Conservation (phyloP, 2,888 invertebrate genomes). For the Amphipyra tragopoginis region DNA sequence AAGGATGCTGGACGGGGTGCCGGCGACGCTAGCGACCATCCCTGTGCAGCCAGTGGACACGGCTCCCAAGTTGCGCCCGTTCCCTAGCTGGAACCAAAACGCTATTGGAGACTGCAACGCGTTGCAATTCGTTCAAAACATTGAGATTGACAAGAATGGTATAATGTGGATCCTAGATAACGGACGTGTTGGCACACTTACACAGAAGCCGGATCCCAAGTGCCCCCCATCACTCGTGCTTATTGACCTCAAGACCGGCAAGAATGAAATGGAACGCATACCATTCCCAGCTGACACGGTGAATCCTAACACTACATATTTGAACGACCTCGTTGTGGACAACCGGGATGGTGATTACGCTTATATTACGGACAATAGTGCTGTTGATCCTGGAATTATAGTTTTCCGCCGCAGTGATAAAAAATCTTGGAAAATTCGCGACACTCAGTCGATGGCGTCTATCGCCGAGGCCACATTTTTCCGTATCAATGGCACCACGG, state of each 20-base stretch:
- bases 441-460: conserved; percentile 91
- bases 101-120: conserved; percentile 91
- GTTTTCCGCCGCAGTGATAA: conserved; percentile 92
- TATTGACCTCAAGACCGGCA: conserved; percentile 91
- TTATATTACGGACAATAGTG: conserved; percentile 93
- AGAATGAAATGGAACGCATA: conserved; percentile 89
- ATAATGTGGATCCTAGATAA: conserved; percentile 93
- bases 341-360: conserved; percentile 92
- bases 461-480: conserved; percentile 90
- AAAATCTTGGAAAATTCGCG: conserved; percentile 93
- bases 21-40: conserved; percentile 91
- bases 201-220: conserved; percentile 84
- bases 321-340: conserved; percentile 94
- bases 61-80: conserved; percentile 91
- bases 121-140: conserved; percentile 93
- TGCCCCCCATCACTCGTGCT: conserved; percentile 93
- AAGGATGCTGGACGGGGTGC: conserved; percentile 92
- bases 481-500: conserved; percentile 90
- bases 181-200: conserved; percentile 91
- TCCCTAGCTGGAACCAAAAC: conserved; percentile 93
- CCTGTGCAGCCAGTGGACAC: conserved; percentile 85
- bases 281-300: conserved; percentile 91
- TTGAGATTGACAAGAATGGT: conserved; percentile 93
- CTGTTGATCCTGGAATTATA: conserved; percentile 92
- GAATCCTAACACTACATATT: conserved; percentile 88